Conservation (phyloP, 2,113 vertebrate species). For the Percina caprodes region DNA sequence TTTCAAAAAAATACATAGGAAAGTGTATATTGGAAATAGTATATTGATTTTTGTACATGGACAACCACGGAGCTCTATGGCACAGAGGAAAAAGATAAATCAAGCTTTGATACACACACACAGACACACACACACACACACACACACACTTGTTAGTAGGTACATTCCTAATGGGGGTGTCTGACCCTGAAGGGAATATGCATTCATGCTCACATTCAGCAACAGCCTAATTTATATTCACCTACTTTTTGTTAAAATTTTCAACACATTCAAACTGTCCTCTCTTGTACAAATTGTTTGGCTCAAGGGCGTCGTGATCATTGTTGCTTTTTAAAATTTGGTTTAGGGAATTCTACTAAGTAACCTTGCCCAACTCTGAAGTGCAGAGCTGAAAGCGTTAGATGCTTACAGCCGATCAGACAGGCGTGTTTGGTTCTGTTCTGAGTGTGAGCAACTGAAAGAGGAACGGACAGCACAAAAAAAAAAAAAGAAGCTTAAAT, state of each 20-base stretch:
- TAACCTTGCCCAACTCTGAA: background rate
- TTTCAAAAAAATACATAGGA: too few relatives aligned
- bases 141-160: background rate
- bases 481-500: background rate
- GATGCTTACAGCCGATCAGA: constrained; percentile 1
- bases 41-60: too few relatives aligned
- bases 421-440: background rate
- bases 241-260: background rate
- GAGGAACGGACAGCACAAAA: background rate
- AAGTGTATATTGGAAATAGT: too few relatives aligned
- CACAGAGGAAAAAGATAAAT: background rate
- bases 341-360: background rate
- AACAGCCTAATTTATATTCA: constrained; percentile 31
- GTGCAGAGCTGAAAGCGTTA: background rate
- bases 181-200: background rate
- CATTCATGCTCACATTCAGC: constrained; percentile 27
- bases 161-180: background rate
- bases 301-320: constrained; percentile 11
- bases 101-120: background rate
- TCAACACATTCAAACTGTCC: background rate
- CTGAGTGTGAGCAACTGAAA: background rate
- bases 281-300: constrained; percentile 22
- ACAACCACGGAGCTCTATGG: background rate
- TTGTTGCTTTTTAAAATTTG: background rate
- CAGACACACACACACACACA: too few relatives aligned